These are phyloP conservation scores for Dipodomys spectabilis DNA, from an alignment of 2,113 vertebrate genomes.

Conservation along the genomic window DNA sequence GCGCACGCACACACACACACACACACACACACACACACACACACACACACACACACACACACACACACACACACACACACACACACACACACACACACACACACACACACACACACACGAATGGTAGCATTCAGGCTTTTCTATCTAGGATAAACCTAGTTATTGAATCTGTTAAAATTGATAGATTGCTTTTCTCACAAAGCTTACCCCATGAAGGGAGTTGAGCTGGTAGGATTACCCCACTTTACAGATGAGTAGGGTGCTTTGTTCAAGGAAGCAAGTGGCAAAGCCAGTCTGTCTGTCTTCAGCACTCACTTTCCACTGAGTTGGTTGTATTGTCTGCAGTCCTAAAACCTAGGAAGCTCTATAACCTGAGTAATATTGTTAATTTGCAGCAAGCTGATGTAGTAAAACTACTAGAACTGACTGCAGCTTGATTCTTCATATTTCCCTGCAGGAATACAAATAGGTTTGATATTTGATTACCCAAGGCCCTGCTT, in stretches of 20 bases:
- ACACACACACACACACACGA: not conserved
- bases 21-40: no score
- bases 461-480: not conserved
- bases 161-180: not conserved
- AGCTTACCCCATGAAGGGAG: not conserved
- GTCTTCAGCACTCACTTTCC: not conserved
- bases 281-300: not conserved
- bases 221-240: not conserved
- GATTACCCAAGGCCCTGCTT: not conserved
- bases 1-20: not conserved
- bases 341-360: not conserved
- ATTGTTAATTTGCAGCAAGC: not conserved
- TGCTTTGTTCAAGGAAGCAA: not conserved
- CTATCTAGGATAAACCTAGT: no score
- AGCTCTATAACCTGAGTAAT: not conserved
- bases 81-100: not conserved
- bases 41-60: no score
- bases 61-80: no score
- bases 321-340: not conserved
- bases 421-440: not conserved
- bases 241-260: not conserved
- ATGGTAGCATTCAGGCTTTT: not conserved
- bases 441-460: constrained; percentile 8
- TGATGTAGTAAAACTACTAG: not conserved
- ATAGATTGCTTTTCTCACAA: not conserved